Conservation (phyloP, 2,888 invertebrate species). For the Stenodera caucasica region DNA sequence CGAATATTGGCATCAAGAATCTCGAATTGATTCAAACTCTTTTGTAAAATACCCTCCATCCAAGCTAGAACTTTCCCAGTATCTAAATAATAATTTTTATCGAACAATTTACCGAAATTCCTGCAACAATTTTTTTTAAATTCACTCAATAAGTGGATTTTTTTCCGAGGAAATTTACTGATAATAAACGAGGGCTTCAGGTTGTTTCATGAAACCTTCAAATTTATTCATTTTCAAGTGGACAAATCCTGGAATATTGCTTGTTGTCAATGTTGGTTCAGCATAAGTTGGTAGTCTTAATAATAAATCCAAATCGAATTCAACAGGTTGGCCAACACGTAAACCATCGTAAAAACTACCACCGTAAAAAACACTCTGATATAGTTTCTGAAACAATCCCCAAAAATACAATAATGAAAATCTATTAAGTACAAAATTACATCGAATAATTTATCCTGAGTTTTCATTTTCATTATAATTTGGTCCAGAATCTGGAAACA, state of each 20-base stretch:
- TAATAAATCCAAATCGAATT: conserved; percentile 64
- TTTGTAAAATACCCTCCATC: conserved; percentile 59
- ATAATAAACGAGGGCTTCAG: conserved; percentile 24
- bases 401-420: no score
- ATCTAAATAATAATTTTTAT: conserved; percentile 56
- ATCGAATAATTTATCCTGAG: conserved; percentile 4
- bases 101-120: conserved; percentile 41
- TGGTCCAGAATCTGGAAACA: not conserved
- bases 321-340: conserved; percentile 61
- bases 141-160: no score
- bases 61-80: conserved; percentile 59
- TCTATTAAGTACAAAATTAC: not conserved
- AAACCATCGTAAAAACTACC: conserved; percentile 65
- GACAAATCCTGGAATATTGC: conserved; percentile 56
- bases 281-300: conserved; percentile 59
- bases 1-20: not conserved
- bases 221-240: conserved; percentile 51
- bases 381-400: conserved; percentile 46
- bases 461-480: conserved; percentile 3
- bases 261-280: conserved; percentile 43
- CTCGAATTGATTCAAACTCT: conserved; percentile 51
- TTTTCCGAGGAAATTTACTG: not conserved
- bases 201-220: conserved; percentile 22
- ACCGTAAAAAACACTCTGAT: conserved; percentile 53
- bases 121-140: no score